Evolutionary conservation across 30 jellyfish, hydroid and myxozoan species (phyloP).

Genomic region (Aurelia aurita complex sp. Pacific): DNA sequence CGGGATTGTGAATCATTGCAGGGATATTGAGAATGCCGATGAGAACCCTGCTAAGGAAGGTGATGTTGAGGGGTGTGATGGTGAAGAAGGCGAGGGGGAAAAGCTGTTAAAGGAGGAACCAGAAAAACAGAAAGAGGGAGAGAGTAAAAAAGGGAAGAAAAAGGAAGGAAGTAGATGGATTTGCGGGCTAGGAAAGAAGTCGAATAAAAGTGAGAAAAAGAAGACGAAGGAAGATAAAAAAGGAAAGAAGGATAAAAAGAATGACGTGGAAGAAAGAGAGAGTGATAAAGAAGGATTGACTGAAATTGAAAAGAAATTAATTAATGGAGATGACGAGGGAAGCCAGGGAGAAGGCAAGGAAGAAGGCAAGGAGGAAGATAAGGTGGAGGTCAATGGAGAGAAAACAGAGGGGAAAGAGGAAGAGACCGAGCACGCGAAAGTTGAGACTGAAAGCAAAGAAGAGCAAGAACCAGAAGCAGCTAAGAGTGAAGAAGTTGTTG

Average conservation of each 20-base stretch:
- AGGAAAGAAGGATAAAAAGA: constrained; percentile 2
- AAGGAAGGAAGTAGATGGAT: constrained; percentile 55
- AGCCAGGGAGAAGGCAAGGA: background rate
- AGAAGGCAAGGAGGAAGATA: too few relatives aligned
- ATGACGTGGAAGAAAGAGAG: constrained; percentile 9
- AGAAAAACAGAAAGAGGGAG: constrained; percentile 10
- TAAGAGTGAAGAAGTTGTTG: constrained; percentile 51
- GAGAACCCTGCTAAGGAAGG: background rate
- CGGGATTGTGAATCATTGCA: background rate
- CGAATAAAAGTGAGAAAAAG: constrained; percentile 31
- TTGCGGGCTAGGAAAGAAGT: constrained; percentile 58
- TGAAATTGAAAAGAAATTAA: constrained; percentile 28
- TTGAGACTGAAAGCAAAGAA: constrained; percentile 7
- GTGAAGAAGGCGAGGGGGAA: constrained; percentile 24
- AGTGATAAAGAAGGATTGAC: constrained; percentile 28
- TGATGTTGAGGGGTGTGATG: background rate
- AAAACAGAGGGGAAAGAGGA: background rate
- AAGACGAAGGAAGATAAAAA: constrained; percentile 42
- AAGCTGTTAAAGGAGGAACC: constrained; percentile 1
- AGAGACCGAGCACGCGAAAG: constrained; percentile 11
- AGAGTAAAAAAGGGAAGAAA: constrained; percentile 46
- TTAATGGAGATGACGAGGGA: constrained; percentile 27
- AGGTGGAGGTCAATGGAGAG: too few relatives aligned
- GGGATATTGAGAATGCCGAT: background rate
- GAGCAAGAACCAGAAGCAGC: constrained; percentile 12